Evolutionary conservation across 2,888 invertebrate species (phyloP).

Genomic region (Sarcophaga carnaria): DNA sequence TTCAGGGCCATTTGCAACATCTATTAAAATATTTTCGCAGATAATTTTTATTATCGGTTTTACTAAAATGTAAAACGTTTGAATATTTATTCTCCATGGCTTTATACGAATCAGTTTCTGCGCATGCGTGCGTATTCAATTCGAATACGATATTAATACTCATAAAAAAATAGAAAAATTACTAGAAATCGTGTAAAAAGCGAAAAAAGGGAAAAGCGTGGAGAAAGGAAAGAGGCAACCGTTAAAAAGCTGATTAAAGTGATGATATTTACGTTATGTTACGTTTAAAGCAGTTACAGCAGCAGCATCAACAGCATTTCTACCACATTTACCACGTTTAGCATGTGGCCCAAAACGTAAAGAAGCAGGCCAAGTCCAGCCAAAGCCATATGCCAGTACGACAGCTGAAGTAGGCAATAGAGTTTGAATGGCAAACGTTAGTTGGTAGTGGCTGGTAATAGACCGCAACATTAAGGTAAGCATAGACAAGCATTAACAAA

Average conservation of each 20-base stretch:
- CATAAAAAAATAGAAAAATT: not conserved
- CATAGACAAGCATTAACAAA: slow-evolving; percentile 47
- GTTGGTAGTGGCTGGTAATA: not conserved
- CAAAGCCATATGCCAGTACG: too few species aligned
- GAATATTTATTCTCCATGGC: too few species aligned
- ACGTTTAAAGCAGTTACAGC: not conserved
- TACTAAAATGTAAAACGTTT: too few species aligned
- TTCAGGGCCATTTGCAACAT: too few species aligned
- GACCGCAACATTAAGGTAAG: slow-evolving; percentile 28
- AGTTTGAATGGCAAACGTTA: not conserved
- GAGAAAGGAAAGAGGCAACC: not conserved
- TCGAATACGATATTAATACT: not conserved
- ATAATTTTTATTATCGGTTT: too few species aligned
- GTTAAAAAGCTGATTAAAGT: not conserved
- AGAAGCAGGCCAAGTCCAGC: too few species aligned
- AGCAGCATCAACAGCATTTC: not conserved
- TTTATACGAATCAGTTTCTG: not conserved
- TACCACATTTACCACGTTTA: not conserved
- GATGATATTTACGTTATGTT: not conserved
- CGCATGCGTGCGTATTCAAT: not conserved
- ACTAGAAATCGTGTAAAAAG: not conserved
- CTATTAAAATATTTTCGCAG: too few species aligned
- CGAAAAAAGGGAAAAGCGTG: not conserved
- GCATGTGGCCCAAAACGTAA: not conserved
- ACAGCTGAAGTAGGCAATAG: not conserved